Evolutionary conservation across 2,113 vertebrate genomes (phyloP).

Genomic region (Neopipo cinnamomea): DNA sequence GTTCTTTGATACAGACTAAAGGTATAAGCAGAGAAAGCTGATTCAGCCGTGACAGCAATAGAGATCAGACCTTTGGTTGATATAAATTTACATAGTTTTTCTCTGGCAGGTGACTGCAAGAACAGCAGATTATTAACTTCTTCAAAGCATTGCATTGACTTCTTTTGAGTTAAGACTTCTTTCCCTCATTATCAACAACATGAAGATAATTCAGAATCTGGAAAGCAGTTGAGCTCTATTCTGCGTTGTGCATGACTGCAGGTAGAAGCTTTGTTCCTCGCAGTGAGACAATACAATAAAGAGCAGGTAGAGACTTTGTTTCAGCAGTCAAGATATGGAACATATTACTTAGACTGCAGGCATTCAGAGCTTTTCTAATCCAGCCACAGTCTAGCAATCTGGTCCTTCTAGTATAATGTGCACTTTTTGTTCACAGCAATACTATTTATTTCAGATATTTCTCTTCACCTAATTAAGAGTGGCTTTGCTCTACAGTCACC

Average conservation of each 20-base stretch:
- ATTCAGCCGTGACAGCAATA: neutral
- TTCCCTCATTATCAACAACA: neutral
- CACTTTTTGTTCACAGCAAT: neutral
- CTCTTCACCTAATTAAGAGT: neutral
- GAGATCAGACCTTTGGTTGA: neutral
- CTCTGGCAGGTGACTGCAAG: neutral
- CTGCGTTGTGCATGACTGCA: neutral
- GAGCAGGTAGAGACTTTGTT: neutral
- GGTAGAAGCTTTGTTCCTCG: neutral
- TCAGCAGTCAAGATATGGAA: neutral
- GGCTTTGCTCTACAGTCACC: neutral
- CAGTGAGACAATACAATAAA: neutral
- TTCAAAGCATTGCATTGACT: neutral
- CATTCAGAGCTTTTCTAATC: neutral
- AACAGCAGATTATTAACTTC: neutral
- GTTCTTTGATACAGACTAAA: neutral
- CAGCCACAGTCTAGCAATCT: neutral
- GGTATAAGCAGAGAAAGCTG: neutral
- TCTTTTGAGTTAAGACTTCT: neutral
- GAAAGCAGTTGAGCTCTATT: neutral
- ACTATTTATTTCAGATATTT: neutral
- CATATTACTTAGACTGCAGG: neutral
- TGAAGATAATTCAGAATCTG: neutral
- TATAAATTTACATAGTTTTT: neutral
- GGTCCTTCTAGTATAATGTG: neutral